Base-by-base conservation (phyloP, 2,797 vertebrate genomes). In the Bovichtus variegatus region DNA sequence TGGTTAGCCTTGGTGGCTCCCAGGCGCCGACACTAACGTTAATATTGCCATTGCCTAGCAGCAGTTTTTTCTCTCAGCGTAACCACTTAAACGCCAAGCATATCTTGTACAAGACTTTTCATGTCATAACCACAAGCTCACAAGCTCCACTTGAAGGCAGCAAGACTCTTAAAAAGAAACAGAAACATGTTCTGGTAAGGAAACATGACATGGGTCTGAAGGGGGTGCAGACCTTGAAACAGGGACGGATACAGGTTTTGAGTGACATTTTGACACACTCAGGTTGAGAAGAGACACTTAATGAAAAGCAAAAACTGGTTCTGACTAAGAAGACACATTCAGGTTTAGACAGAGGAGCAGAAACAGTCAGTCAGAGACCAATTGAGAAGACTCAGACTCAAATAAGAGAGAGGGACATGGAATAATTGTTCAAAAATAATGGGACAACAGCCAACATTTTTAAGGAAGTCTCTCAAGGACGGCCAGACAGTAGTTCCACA, bases 141-240 rank as follows among this genome's bases (percentile, higher is more conserved):
- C 19, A n/a, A n/a, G 0, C 47, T 47, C 43, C 43, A 44, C 44
- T 18, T 47, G 46, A 47, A 47, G 46, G 46, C 46, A 47, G n/a
- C 46, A 47, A 10, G 27, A 40, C 50, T 53, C 16, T 9, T 46
- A 29, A 6, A 29, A 2, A 41, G 27, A 38, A 61, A 43, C 0
- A 63, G 27, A 40, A 21, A 29, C 44, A 5, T 16, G 49, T 11
- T 49, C 29, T 49, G 53, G n/a, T 55, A 50, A 63, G 62, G 21
- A 31, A 70, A 53, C 53, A 40, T 27, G 66, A 71, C 40, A 21
- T 21, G 15, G 31, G 25, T 55, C 25, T 61, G 64, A 74, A 58
- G 12, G 13, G 11, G 46, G 18, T 46, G 13, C 40, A 18, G n/a
- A 21, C n/a, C 62, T 23, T 23, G n/a, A 55, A 5, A 53, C 19